phyloP scores from a whole-genome alignment of 1,140 invertebrate genomes.

The Neotoxoptera formosana region DNA sequence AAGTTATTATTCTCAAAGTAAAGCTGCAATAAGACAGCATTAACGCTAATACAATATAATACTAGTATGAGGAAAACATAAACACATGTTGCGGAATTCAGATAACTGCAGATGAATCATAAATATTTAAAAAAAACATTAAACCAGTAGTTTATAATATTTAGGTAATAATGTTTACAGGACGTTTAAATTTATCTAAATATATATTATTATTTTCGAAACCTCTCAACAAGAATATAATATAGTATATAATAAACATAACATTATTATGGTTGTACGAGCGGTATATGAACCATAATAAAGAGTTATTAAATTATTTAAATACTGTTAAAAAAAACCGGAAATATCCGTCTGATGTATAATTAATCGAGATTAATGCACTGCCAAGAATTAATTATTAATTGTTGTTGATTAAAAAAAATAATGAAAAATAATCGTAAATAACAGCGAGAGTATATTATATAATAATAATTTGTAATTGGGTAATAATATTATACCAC shows the following conservation, averaged over 20 bases:
- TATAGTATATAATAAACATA: background rate
- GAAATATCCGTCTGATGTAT: background rate
- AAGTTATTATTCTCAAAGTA: background rate
- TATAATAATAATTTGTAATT: background rate
- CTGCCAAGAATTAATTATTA: background rate
- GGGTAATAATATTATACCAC: background rate
- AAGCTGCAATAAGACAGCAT: background rate
- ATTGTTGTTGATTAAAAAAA: background rate
- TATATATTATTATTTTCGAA: background rate
- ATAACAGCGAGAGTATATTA: background rate
- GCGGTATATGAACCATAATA: background rate
- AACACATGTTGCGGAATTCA: background rate
- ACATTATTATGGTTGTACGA: background rate
- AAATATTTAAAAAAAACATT: background rate
- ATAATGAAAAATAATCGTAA: background rate
- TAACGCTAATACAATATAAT: background rate
- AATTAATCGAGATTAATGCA: background rate
- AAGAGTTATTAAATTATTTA: background rate
- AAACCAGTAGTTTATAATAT: background rate
- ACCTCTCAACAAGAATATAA: background rate
- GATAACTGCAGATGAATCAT: background rate
- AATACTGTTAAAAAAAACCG: background rate
- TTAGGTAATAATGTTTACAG: background rate
- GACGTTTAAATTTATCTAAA: background rate
- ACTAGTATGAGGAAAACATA: background rate